phyloP scores from a whole-genome alignment of 2,113 vertebrate genomes.

The Heloderma charlesbogerti region DNA sequence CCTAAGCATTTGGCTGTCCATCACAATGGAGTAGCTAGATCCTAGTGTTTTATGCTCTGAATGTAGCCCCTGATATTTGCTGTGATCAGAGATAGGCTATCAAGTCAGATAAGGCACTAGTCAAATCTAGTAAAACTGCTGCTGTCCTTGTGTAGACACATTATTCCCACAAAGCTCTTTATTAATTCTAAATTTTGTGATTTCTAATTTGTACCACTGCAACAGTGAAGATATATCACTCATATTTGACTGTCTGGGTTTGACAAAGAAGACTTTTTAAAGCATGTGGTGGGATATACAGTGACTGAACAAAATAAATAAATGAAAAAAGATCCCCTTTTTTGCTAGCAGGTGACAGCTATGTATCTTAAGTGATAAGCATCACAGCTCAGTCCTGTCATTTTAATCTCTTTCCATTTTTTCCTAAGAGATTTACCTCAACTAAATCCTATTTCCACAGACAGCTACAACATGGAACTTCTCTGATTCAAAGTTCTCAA shows the following conservation, averaged over 20 bases:
- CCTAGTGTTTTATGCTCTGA: background rate
- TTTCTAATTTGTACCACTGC: background rate
- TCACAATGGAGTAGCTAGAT: background rate
- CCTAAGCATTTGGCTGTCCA: background rate
- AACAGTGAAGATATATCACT: background rate
- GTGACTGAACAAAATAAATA: background rate
- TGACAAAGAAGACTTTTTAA: conserved; percentile 35
- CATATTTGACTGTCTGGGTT: conserved; percentile 38
- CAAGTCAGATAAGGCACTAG: background rate
- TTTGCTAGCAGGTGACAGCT: conserved; percentile 21
- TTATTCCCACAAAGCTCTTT: background rate
- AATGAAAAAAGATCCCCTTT: background rate
- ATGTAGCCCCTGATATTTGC: background rate
- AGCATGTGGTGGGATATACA: background rate
- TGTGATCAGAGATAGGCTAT: background rate
- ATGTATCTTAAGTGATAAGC: background rate
- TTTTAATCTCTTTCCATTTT: conserved; percentile 13
- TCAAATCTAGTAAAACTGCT: background rate
- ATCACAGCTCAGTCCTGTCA: background rate
- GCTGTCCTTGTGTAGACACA: background rate
- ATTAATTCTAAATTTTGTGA: background rate
- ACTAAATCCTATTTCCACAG: conserved; percentile 22
- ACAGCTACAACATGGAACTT: background rate
- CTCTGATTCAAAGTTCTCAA: background rate
- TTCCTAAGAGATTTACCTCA: background rate